These are phyloP conservation scores for Leptopilina clavipes DNA, from an alignment of 1,140 invertebrate species.

Conservation along the genomic window DNA sequence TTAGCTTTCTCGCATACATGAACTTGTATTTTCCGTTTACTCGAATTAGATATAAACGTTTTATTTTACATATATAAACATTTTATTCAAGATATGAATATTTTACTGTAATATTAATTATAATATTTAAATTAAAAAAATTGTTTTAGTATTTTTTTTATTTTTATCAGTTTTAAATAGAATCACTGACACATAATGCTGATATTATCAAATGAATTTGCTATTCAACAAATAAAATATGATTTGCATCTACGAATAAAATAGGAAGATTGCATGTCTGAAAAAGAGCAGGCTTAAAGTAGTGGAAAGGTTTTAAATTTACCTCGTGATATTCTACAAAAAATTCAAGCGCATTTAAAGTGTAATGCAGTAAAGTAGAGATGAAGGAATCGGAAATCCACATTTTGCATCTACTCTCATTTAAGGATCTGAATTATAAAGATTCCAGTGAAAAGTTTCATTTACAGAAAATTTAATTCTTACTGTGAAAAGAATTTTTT, in stretches of 20 bases:
- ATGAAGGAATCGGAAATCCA: conserved; percentile 16
- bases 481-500: neutral
- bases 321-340: neutral
- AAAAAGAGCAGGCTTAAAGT: neutral
- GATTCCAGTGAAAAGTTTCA: conserved; percentile 27
- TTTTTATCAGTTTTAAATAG: too few relatives aligned
- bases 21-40: too few relatives aligned
- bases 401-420: conserved; percentile 27
- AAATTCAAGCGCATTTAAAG: conserved; percentile 1
- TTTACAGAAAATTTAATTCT: neutral
- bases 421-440: conserved; percentile 20
- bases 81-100: too few relatives aligned
- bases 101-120: too few relatives aligned
- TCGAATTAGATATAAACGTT: too few relatives aligned
- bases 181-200: too few relatives aligned
- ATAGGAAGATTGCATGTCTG: neutral
- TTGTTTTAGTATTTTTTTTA: too few relatives aligned
- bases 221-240: neutral
- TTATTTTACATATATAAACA: too few relatives aligned
- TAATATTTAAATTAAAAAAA: too few relatives aligned
- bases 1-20: neutral
- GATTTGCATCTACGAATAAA: neutral
- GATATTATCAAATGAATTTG: neutral
- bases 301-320: neutral
- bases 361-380: neutral